Conservation (phyloP, 2,888 invertebrate species). For the Pollenia amentaria region DNA sequence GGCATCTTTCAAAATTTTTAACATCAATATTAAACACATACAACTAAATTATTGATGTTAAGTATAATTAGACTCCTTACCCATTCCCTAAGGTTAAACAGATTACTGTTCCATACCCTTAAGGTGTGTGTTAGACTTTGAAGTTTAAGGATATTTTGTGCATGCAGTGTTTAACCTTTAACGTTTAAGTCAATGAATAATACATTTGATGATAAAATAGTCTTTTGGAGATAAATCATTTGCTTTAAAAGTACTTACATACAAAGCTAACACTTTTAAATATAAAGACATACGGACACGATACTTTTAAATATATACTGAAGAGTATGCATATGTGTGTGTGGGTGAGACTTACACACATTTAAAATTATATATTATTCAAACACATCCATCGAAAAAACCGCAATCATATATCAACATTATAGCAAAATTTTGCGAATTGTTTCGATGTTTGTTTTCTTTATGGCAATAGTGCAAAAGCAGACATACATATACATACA, state of each 20-base stretch:
- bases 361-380: neutral
- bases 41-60: too few species aligned
- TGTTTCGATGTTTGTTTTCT: slow-evolving; percentile 52
- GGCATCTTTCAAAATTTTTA: too few species aligned
- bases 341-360: too few species aligned
- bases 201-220: neutral
- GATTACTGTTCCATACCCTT: neutral
- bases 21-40: too few species aligned
- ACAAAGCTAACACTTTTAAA: slow-evolving; percentile 2
- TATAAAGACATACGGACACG: neutral
- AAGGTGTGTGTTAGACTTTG: neutral
- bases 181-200: slow-evolving; percentile 36
- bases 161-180: slow-evolving; percentile 20
- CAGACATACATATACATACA: neutral
- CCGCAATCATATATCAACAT: slow-evolving; percentile 65
- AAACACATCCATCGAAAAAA: slow-evolving; percentile 24
- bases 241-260: slow-evolving; percentile 11
- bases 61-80: too few species aligned
- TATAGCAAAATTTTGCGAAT: slow-evolving; percentile 57
- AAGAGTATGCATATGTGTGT: neutral
- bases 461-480: slow-evolving; percentile 9
- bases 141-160: neutral
- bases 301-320: neutral
- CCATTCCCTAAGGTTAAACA: neutral
- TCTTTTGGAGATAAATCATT: slow-evolving; percentile 42